Base-by-base conservation (phyloP, 1,140 invertebrate species). In the Macrocentrus cingulum region DNA sequence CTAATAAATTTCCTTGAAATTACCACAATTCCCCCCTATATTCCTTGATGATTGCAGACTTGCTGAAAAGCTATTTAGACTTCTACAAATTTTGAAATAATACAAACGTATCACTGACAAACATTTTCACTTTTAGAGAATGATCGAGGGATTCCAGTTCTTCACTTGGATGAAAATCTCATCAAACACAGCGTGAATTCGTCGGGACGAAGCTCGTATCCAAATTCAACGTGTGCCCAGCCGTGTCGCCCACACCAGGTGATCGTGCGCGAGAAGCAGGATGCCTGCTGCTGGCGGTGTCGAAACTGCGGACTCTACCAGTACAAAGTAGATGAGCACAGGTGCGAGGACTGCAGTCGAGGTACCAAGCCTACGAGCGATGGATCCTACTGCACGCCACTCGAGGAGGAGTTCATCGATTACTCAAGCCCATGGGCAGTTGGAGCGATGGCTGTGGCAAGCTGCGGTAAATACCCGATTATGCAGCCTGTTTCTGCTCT, bases 221-320 rank as follows among this genome's bases (percentile, higher is more conserved):
- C 80, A 2, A 64, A 66, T 7, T 83, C 80, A 2, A 82, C 70
- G 6, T 83, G 82, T 61, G 71, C 78, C 0, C 65, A 69, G 2
- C 77, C 81, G 2, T 83, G 85, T 63, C 61, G 61, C 11, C 58
- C 67, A 1, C 65, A 76, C 50, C 74, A 81, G 56, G 72, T 82
- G 0, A 81, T 82, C 74, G 72, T 83, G 0, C 68, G 74, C 15
- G 76, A 75, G 60, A 79, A 71, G 16, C 62, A 66, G 7, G 85
- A 85, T 60, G 75, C 78, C 1, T 85, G 84, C 63, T 88, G 86
- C 56, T 83, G 85, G 78, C 67, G 76, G 1, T 90, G 88, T 61
- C 80, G 81, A 18, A 74, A 82, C 50, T 90, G 88, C 66, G 81
- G 85, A 2, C 63, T 70, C 0, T 86, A 82, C 62, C 83, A 89